Conservation (phyloP, 2,888 invertebrate species). For the Drosophila anomalata region DNA sequence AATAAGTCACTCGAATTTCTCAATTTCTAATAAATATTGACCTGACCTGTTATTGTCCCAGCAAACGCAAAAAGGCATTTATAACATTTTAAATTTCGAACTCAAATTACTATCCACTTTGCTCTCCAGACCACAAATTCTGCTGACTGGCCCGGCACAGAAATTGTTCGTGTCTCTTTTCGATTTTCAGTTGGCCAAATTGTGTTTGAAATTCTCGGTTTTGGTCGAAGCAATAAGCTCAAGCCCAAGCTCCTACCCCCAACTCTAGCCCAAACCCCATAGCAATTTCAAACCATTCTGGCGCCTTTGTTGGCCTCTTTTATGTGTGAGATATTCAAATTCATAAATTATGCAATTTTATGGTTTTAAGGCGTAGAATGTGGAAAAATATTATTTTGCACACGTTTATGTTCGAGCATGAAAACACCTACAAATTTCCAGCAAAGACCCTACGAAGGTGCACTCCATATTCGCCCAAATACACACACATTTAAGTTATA, state of each 20-base stretch:
- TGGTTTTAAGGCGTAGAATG: slow-evolving; percentile 70
- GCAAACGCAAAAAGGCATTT: slow-evolving; percentile 28
- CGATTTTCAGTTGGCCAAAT: slow-evolving; percentile 41
- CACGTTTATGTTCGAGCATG: slow-evolving; percentile 66
- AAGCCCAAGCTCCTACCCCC: slow-evolving; percentile 4
- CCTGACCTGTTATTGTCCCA: slow-evolving; percentile 12
- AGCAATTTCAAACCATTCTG: slow-evolving; percentile 15
- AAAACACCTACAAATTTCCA: slow-evolving; percentile 44
- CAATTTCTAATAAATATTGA: slow-evolving; percentile 44
- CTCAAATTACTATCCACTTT: slow-evolving; percentile 26
- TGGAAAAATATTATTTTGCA: slow-evolving; percentile 77
- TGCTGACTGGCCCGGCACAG: slow-evolving; percentile 30
- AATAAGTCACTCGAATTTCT: slow-evolving; percentile 44
- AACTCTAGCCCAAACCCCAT: slow-evolving; percentile 5
- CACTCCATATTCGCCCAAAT: not conserved
- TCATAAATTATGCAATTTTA: slow-evolving; percentile 79
- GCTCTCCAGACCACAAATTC: slow-evolving; percentile 31
- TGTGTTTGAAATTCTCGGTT: slow-evolving; percentile 48
- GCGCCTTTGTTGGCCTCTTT: slow-evolving; percentile 5
- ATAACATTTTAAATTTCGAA: slow-evolving; percentile 32
- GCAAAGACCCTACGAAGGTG: slow-evolving; percentile 12
- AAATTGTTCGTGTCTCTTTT: slow-evolving; percentile 20
- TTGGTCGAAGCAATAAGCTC: slow-evolving; percentile 56
- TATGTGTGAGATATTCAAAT: slow-evolving; percentile 67
- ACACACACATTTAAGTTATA: too few relatives aligned